Base-by-base conservation (phyloP, 2,888 invertebrate species). In the Philaethria dido region DNA sequence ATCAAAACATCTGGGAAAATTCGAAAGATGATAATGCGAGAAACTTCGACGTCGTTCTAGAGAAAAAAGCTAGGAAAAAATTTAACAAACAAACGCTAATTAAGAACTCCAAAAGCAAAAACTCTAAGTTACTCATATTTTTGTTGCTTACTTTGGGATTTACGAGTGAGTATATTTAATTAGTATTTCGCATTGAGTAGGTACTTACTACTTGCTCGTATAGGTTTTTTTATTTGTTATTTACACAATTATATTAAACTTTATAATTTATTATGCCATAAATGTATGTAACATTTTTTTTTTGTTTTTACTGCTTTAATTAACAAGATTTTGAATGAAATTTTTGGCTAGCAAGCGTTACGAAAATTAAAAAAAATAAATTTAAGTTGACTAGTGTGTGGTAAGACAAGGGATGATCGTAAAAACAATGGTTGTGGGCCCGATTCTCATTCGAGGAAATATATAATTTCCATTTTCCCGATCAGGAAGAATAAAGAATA, bases 1-100 rank as follows among this genome's bases (percentile, higher is more conserved):
- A 85, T 61, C 82, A 81, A 76, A 86, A 86, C 83, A 85, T 86
- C 77, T 86, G 87, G 85, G 86, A 89, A 77, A 86, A 87, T 79
- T 80, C 85, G 44, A 77, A 84, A 73, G 84, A 84, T 74, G 78
- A 80, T 72, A 81, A 76, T 69, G 68, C 73, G 59, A 47, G n/a
- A 66, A 57, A 62, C 47, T 50, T 67, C 55, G 63, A 64, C 13
- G 74, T 68, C 6, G 74, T 68, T 62, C 76, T 70, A 75, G 82
- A 83, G 18, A 39, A 25, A 20, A 66, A 50, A 29, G n/a, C 47
- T 25, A 63, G 39, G 13, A 82, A 76, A 74, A 79, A 76, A 75
- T 70, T 70, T 70, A 76, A 79, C 78, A 83, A 83, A 81, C 78
- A 79, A 71, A 78, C 61, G 25, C 62, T 72, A 69, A 71, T 67